phyloP scores from a whole-genome alignment of 1,140 invertebrate genomes.

The Zophobas atratus region DNA sequence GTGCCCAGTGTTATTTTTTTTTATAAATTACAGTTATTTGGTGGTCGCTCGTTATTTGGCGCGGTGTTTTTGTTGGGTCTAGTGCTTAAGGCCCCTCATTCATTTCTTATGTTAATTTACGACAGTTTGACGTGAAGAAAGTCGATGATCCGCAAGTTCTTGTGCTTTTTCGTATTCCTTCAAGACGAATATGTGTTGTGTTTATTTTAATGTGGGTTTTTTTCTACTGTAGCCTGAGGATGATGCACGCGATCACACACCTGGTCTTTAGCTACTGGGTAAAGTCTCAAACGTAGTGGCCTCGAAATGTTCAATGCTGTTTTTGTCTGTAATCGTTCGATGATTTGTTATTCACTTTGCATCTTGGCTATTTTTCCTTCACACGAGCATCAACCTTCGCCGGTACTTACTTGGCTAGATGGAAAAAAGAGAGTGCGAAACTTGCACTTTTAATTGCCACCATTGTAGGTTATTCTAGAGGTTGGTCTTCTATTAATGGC shows the following conservation, averaged over 20 bases:
- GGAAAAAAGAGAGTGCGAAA: too few relatives aligned
- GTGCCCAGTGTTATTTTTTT: constrained; percentile 32
- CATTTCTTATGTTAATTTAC: constrained; percentile 42
- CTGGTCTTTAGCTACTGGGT: constrained; percentile 42
- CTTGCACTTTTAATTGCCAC: constrained; percentile 3
- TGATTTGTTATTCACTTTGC: constrained; percentile 29
- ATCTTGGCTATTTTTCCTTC: background rate
- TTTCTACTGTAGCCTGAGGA: constrained; percentile 33
- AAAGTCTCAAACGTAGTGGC: constrained; percentile 8
- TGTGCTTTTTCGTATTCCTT: constrained; percentile 33
- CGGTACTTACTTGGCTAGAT: too few relatives aligned
- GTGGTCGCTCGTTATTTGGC: constrained; percentile 31
- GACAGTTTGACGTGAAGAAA: constrained; percentile 36
- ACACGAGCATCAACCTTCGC: background rate
- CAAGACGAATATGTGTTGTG: constrained; percentile 34
- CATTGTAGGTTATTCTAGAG: background rate
- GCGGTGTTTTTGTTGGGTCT: constrained; percentile 21
- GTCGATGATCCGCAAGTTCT: constrained; percentile 11
- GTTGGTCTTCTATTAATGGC: background rate
- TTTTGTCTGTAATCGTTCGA: background rate
- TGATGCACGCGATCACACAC: constrained; percentile 42
- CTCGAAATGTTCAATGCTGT: constrained; percentile 8
- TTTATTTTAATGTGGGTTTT: constrained; percentile 40
- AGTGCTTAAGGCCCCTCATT: constrained; percentile 37
- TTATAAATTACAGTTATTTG: constrained; percentile 43